A percentile compares a stretch with the other conserved stretches of the same genome.
phyloP scores from a whole-genome alignment of 2,888 invertebrate species.

The Agriopis leucophaearia region DNA sequence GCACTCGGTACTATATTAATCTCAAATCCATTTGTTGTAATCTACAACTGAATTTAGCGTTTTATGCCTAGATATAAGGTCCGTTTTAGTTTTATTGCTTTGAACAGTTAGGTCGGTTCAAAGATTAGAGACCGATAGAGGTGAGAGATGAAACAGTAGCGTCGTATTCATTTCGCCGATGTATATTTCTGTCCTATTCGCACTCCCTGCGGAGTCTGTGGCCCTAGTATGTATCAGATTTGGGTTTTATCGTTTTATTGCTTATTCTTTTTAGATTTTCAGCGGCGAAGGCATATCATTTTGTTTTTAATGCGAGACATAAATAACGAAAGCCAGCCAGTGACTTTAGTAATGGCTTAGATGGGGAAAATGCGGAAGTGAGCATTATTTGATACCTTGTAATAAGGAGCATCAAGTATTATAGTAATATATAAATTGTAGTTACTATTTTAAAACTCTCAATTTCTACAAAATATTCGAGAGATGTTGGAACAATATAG shows the following conservation, averaged over 20 bases:
- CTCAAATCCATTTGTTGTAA: slow-evolving; percentile 86
- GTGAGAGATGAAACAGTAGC: slow-evolving; percentile 87
- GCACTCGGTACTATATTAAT: slow-evolving; percentile 85
- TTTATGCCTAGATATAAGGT: slow-evolving; percentile 69
- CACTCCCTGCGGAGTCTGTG: slow-evolving; percentile 80
- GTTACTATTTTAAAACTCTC: slow-evolving; percentile 25
- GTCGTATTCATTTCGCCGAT: slow-evolving; percentile 82
- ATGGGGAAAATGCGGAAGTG: slow-evolving; percentile 78
- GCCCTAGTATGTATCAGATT: slow-evolving; percentile 86
- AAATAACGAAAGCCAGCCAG: slow-evolving; percentile 81
- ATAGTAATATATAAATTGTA: slow-evolving; percentile 22
- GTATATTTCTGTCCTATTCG: slow-evolving; percentile 77
- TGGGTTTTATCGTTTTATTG: slow-evolving; percentile 87
- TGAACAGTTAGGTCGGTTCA: slow-evolving; percentile 82
- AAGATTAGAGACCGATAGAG: slow-evolving; percentile 83
- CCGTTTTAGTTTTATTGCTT: slow-evolving; percentile 69
- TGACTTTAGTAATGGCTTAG: slow-evolving; percentile 79
- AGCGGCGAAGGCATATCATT: slow-evolving; percentile 86
- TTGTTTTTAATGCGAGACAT: slow-evolving; percentile 84
- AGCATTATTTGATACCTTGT: slow-evolving; percentile 66
- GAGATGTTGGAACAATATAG: slow-evolving; percentile 7
- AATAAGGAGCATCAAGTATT: slow-evolving; percentile 35
- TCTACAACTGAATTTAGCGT: slow-evolving; percentile 75
- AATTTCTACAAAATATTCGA: slow-evolving; percentile 4
- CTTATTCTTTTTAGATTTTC: slow-evolving; percentile 87